Evolutionary conservation across 1,140 invertebrate genomes (phyloP).

Genomic region (Cydia splendana): DNA sequence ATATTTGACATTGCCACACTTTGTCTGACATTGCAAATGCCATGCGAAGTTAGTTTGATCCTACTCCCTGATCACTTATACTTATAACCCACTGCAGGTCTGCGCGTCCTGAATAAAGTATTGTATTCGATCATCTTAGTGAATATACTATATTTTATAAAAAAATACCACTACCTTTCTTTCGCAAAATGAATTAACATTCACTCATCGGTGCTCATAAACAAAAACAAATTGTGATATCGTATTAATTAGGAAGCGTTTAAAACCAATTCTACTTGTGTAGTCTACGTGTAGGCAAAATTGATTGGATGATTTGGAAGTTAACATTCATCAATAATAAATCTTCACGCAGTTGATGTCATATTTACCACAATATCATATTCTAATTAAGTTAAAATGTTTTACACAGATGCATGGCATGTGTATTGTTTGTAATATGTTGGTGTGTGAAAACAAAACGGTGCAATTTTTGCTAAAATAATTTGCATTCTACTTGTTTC

Average conservation of each 20-base stretch:
- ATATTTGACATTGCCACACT: too few relatives aligned
- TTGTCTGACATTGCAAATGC: too few relatives aligned
- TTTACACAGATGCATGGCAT: conserved; percentile 66
- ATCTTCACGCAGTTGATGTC: background rate
- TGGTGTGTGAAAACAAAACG: conserved; percentile 8
- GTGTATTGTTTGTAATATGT: conserved; percentile 38
- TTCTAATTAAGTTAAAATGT: conserved; percentile 22
- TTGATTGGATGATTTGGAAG: background rate
- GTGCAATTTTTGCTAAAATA: conserved; percentile 18
- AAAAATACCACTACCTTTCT: background rate
- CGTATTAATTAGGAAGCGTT: background rate
- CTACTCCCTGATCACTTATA: too few relatives aligned
- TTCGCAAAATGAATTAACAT: background rate
- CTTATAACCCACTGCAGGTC: too few relatives aligned
- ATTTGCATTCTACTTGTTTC: conserved; percentile 20
- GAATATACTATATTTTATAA: background rate
- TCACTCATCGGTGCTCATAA: conserved; percentile 21
- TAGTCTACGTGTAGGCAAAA: background rate
- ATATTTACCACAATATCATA: background rate
- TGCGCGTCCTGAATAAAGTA: too few relatives aligned
- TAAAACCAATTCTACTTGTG: background rate
- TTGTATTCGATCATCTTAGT: background rate
- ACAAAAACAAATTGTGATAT: conserved; percentile 14
- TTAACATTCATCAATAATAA: background rate
- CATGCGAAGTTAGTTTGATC: too few relatives aligned